These are phyloP conservation scores for Zootoca vivipara DNA, from an alignment of 2,113 vertebrate genomes.

Conservation along the genomic window DNA sequence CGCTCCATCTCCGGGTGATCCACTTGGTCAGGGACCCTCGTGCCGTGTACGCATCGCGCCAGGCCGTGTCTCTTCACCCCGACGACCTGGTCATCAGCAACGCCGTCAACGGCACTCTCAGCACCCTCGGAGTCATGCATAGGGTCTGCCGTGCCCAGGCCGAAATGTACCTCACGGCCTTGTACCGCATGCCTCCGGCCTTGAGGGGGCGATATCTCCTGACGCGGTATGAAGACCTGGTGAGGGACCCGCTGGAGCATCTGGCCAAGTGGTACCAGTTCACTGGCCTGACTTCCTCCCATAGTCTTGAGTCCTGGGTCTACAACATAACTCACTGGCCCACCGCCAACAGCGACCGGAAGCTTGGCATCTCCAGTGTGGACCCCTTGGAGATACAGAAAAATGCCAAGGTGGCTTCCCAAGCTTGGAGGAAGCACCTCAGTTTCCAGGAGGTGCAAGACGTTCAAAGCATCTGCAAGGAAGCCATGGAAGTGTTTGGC, in stretches of 20 bases:
- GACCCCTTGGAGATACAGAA: slow-evolving; percentile 6
- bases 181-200: neutral
- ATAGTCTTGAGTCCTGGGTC: neutral
- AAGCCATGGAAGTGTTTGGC: slow-evolving; percentile 6
- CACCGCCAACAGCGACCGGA: too few relatives aligned
- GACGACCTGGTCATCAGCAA: neutral
- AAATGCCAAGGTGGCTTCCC: neutral
- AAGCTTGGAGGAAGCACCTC: slow-evolving; percentile 16
- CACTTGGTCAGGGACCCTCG: slow-evolving; percentile 26
- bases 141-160: slow-evolving; percentile 4
- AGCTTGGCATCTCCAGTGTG: neutral
- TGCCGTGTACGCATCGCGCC: neutral
- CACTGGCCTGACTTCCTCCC: neutral
- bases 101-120: neutral
- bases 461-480: slow-evolving; percentile 3
- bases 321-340: slow-evolving; percentile 17
- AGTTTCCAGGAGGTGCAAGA: slow-evolving; percentile 8
- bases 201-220: neutral
- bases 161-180: neutral
- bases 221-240: slow-evolving; percentile 24
- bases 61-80: neutral
- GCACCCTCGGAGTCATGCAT: neutral
- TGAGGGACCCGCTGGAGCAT: neutral
- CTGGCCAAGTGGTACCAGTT: neutral
- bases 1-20: slow-evolving; percentile 11